A percentile compares a stretch with the other conserved stretches of the same genome.
phyloP scores from a whole-genome alignment of 2,888 invertebrate genomes.

The Drosophila nr. medialis region DNA sequence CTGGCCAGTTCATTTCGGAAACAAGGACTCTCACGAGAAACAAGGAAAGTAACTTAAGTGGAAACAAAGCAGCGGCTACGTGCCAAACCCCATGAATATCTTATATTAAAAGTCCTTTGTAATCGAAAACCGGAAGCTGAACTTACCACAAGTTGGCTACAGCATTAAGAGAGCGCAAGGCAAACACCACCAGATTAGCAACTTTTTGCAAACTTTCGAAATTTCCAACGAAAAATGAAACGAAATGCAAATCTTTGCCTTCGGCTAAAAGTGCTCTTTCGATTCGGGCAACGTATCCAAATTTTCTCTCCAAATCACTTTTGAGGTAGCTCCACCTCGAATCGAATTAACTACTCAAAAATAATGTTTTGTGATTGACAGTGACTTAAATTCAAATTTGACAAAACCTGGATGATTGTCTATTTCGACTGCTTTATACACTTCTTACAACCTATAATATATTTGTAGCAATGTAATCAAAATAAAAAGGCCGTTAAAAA shows the following conservation, averaged over 20 bases:
- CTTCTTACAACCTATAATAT: neutral
- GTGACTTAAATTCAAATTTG: neutral
- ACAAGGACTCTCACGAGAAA: constrained; percentile 51
- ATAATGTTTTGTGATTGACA: constrained; percentile 9
- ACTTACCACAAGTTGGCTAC: constrained; percentile 62
- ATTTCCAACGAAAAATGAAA: constrained; percentile 19
- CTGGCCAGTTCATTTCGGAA: constrained; percentile 31
- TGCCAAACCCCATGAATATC: constrained; percentile 76
- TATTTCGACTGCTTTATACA: neutral
- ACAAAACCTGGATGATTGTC: neutral
- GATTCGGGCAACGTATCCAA: constrained; percentile 52
- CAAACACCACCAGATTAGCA: constrained; percentile 65
- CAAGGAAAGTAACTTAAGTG: constrained; percentile 72
- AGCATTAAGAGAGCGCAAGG: constrained; percentile 40
- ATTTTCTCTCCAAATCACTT: constrained; percentile 51
- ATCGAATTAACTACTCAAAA: constrained; percentile 16
- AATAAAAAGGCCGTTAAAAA: neutral
- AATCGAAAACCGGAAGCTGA: constrained; percentile 77
- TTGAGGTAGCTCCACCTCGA: neutral
- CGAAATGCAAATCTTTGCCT: constrained; percentile 36
- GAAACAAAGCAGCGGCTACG: constrained; percentile 51
- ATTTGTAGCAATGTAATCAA: neutral
- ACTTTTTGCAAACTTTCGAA: constrained; percentile 63
- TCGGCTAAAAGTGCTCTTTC: neutral
- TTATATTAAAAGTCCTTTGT: constrained; percentile 69